phyloP scores from a whole-genome alignment of 92 coral and sea anemone species.

The Virgularia gustaviana region DNA sequence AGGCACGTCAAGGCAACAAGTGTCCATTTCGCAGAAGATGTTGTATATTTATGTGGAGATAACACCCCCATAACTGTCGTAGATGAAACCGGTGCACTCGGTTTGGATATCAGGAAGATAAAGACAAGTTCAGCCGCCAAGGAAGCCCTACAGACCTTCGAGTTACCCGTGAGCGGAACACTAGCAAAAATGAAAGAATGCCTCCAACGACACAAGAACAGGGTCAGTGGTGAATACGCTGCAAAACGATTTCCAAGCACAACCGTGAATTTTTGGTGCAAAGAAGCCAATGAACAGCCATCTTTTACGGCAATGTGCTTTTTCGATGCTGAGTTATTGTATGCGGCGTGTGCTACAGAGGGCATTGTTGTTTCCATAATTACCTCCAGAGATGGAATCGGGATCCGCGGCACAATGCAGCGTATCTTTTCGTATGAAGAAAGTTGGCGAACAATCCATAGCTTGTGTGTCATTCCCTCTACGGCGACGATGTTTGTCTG shows the following conservation, averaged over 20 bases:
- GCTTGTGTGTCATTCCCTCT: constrained; percentile 20
- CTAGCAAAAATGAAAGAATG: constrained; percentile 12
- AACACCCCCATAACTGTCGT: constrained; percentile 18
- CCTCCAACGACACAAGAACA: constrained; percentile 6
- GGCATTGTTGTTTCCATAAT: constrained; percentile 15
- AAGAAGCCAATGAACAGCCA: constrained; percentile 9
- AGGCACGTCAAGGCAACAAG: no score
- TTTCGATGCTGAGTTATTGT: constrained; percentile 28
- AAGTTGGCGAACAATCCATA: constrained; percentile 32
- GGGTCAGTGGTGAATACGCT: neutral
- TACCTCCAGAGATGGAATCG: constrained; percentile 22
- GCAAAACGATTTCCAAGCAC: constrained; percentile 28
- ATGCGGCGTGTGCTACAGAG: constrained; percentile 35
- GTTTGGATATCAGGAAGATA: constrained; percentile 10
- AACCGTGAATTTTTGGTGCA: constrained; percentile 32
- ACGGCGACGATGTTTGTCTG: constrained; percentile 25
- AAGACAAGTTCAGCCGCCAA: constrained; percentile 2
- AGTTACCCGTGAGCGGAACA: constrained; percentile 5
- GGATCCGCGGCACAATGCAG: constrained; percentile 29
- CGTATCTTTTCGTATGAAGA: constrained; percentile 36
- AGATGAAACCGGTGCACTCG: constrained; percentile 8
- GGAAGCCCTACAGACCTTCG: constrained; percentile 6
- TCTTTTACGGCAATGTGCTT: constrained; percentile 20
- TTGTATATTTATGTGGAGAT: constrained; percentile 24
- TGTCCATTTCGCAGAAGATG: neutral